Evolutionary conservation across 1,140 invertebrate species (phyloP), one percentile per base, ranked within the genome.

Genomic region (Solen grandis): DNA sequence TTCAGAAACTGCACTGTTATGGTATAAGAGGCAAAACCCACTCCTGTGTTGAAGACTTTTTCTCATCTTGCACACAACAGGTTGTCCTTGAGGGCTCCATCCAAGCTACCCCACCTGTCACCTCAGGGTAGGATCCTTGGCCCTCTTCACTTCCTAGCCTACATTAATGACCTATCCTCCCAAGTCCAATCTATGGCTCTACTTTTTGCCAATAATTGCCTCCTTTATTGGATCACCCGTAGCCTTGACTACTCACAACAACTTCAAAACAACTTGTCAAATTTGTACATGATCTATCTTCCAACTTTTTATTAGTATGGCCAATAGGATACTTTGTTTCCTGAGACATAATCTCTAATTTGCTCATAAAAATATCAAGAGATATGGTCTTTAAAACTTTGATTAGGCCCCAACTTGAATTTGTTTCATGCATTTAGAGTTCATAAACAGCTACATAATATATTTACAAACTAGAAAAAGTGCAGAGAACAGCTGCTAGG

Each of bases 71-170:
- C 31, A 54, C 38, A 16, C 82, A 84, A 63, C 52, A 63, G 62
- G 84, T 85, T 0, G 38, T 83, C 14, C 22, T 85, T 55, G 59
- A 82, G n/a, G 63, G 50, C n/a, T 14, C 2, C 16, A 14, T 13
- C 25, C 54, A 25, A 54, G 3, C 19, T 13, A 50, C 10, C 13
- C 29, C 25, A 16, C 36, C 19, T 10, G 22, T 52, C 19, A 50
- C 70, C 55, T 62, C 41, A 62, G 57, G 57, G 33, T 13, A 62
- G 35, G 4, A 41, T 63, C 14, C 72, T 63, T 22, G 72, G 57
- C 31, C 36, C 59, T 22, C 38, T 63, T 31, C 2, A 62, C 22
- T 52, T 38, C 52, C 36, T 85, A 3, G 10, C 73, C n/a, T n/a
- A n/a, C n/a, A n/a, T n/a, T n/a, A n/a, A n/a, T n/a, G n/a, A n/a